Percentiles rank a stretch among this genome's conserved stretches.
These are phyloP conservation scores for Drosophila repleta DNA, from an alignment of 1,140 invertebrate species.

Conservation along the genomic window DNA sequence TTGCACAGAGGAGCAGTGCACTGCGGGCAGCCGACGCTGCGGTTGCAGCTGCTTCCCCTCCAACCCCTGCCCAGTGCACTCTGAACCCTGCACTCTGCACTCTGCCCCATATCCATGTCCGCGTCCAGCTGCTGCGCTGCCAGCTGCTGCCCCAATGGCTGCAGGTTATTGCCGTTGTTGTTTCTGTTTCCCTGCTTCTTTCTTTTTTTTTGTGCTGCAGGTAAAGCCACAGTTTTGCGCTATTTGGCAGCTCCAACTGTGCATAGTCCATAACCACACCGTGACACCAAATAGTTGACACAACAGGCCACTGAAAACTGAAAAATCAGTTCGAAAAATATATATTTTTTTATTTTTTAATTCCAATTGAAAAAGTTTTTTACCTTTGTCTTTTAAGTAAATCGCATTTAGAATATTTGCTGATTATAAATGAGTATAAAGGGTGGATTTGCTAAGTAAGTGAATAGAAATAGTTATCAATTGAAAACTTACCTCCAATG, in stretches of 20 bases:
- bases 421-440: too few relatives aligned
- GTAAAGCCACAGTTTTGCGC: slow-evolving; percentile 16
- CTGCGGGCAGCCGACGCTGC: slow-evolving; percentile 24
- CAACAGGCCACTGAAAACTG: slow-evolving; percentile 11
- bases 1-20: slow-evolving; percentile 40
- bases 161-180: slow-evolving; percentile 6
- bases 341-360: not conserved
- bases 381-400: not conserved
- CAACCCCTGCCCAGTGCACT: not conserved
- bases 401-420: not conserved
- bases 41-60: slow-evolving; percentile 29
- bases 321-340: slow-evolving; percentile 2
- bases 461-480: too few relatives aligned
- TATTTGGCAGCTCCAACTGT: slow-evolving; percentile 15
- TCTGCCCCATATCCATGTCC: not conserved
- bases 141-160: slow-evolving; percentile 1
- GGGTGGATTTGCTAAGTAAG: too few relatives aligned
- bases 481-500: too few relatives aligned
- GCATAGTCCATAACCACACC: slow-evolving; percentile 19
- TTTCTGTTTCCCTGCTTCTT: slow-evolving; percentile 9
- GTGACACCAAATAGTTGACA: slow-evolving; percentile 17
- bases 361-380: not conserved
- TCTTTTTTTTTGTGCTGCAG: slow-evolving; percentile 14
- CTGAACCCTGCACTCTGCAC: not conserved
- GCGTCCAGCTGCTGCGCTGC: not conserved